Evolutionary conservation across 2,888 invertebrate genomes (phyloP).

Genomic region (Hirtodrosophila cameraria): DNA sequence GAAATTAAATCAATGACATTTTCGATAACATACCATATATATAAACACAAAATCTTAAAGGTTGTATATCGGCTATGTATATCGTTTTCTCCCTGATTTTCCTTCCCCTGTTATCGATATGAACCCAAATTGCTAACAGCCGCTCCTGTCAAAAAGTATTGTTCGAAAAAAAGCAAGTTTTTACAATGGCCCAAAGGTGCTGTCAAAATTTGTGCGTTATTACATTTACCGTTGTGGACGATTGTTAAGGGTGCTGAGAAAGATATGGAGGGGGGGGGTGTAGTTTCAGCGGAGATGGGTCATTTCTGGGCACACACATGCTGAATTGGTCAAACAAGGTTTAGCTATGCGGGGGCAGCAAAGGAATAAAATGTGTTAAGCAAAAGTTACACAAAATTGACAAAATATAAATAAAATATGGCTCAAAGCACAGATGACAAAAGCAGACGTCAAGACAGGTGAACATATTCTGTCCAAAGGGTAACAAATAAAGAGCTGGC

Average conservation of each 20-base stretch:
- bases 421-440: conserved; percentile 57
- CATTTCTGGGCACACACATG: conserved; percentile 1
- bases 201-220: conserved; percentile 71
- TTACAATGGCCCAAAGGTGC: conserved; percentile 63
- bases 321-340: background rate
- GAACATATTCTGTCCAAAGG: conserved; percentile 38
- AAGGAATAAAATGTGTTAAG: conserved; percentile 41
- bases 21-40: no score
- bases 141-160: conserved; percentile 2
- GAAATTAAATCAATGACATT: no score
- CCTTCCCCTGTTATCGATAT: no score
- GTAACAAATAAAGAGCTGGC: conserved; percentile 35
- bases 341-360: background rate
- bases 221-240: conserved; percentile 52
- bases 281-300: conserved; percentile 7
- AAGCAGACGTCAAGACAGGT: conserved; percentile 63
- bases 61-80: no score
- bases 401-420: conserved; percentile 79
- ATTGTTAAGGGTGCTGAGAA: background rate
- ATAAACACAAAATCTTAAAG: no score
- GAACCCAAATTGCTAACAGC: background rate
- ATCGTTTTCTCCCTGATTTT: no score
- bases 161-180: conserved; percentile 19
- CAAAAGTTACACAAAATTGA: conserved; percentile 71
- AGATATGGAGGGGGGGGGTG: no score